Percentiles rank a stretch among this genome's conserved stretches.
phyloP scores from a whole-genome alignment of 1,140 invertebrate genomes.

The Lineus longissimus region DNA sequence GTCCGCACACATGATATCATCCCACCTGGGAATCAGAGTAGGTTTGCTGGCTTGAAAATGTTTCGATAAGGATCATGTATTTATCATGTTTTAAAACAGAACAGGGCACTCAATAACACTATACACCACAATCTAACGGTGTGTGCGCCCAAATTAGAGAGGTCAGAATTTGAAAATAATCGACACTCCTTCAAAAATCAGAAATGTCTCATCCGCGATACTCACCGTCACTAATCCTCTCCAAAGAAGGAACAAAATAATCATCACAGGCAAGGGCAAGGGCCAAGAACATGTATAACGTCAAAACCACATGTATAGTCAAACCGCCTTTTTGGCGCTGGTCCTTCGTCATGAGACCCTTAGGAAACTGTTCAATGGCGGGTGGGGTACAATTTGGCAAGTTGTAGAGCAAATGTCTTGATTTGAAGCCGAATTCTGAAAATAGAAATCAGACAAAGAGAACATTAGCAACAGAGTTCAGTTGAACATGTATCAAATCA shows the following conservation, averaged over 20 bases:
- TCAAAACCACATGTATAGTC: constrained; percentile 35
- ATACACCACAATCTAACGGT: too few species aligned
- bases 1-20: too few species aligned
- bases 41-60: too few species aligned
- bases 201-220: neutral
- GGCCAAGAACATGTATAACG: constrained; percentile 44
- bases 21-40: too few species aligned
- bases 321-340: constrained; percentile 44
- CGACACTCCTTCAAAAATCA: too few species aligned
- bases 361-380: constrained; percentile 50
- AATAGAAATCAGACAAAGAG: neutral
- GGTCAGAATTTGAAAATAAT: too few species aligned
- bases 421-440: neutral
- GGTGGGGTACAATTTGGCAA: constrained; percentile 54
- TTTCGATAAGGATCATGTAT: too few species aligned
- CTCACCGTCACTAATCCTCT: constrained; percentile 48
- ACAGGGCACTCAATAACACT: too few species aligned
- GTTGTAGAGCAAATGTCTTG: constrained; percentile 30
- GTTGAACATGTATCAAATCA: too few species aligned
- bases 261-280: constrained; percentile 50
- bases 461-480: neutral
- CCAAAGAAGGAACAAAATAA: constrained; percentile 50
- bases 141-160: too few species aligned
- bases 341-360: constrained; percentile 41
- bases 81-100: too few species aligned